Base-by-base conservation (phyloP, 2,888 invertebrate genomes). In the Charanyca ferruginea region DNA sequence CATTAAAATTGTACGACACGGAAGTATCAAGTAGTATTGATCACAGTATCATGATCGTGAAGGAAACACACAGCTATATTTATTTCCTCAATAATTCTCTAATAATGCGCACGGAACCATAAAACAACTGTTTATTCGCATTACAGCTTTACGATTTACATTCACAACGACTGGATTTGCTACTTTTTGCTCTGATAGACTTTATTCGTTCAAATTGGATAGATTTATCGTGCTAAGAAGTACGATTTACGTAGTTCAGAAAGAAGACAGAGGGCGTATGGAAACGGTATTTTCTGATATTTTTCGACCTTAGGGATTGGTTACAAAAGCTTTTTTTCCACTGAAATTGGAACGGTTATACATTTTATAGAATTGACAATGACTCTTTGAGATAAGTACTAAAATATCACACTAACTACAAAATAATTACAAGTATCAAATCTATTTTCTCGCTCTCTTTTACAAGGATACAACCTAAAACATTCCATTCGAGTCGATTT, bases 71-170 rank as follows among this genome's bases (percentile, higher is more conserved):
- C 8, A 9, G 23, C 35, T 44, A 48, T 63, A 48, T 63, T 38
- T 72, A 77, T 55, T 77, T 75, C 77, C 54, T 77, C 53, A 61
- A 74, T 74, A 77, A 65, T 75, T 77, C 47, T 72, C 32, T 55
- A 62, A 61, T 77, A 74, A 61, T 44, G 45, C 49, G 54, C 77
- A 75, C 59, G 59, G 62, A 45, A 48, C 63, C 47, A 71, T 76
- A 76, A 70, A 73, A 73, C 65, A 67, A 55, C 47, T 47, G 74
- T 61, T 58, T 49, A 57, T 49, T 49, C 44, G 53, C 4, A 63
- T 49, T 49, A 58, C 45, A 41, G 49, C n/a, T 72, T 72, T 58
- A 73, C 49, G 67, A 45, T 38, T 54, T 18, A 52, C 55, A 47
- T 67, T 72, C 53, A 67, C 60, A 61, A 58, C 25, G 32, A 35